These are phyloP conservation scores for Amphibalanus amphitrite DNA, from an alignment of 1,140 invertebrate genomes.

Conservation along the genomic window DNA sequence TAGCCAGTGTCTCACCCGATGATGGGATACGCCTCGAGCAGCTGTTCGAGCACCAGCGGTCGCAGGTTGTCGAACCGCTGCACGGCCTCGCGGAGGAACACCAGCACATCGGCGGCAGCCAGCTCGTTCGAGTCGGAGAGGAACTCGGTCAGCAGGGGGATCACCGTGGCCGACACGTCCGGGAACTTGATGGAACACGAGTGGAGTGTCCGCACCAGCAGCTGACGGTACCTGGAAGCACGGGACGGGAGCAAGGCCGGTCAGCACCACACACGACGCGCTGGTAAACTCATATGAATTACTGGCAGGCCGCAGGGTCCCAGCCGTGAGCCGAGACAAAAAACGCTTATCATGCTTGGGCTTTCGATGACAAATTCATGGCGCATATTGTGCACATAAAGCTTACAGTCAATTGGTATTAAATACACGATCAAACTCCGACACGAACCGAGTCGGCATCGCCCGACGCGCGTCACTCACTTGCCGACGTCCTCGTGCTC, in stretches of 20 bases:
- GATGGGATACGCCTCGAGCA: slow-evolving; percentile 60
- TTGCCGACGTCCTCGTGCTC: slow-evolving; percentile 91
- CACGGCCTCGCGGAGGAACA: slow-evolving; percentile 88
- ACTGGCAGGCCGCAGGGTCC: too few species aligned
- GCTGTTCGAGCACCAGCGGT: slow-evolving; percentile 57
- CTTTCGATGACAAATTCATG: too few species aligned
- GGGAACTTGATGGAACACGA: slow-evolving; percentile 94
- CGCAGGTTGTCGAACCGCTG: slow-evolving; percentile 68
- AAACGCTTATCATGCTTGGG: too few species aligned
- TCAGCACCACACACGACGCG: too few species aligned
- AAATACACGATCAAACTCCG: too few species aligned
- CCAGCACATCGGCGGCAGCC: slow-evolving; percentile 81
- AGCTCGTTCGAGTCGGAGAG: slow-evolving; percentile 86
- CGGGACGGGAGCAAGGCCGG: too few species aligned
- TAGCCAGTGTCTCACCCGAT: slow-evolving; percentile 36
- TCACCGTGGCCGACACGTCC: slow-evolving; percentile 82
- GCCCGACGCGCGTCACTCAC: slow-evolving; percentile 34
- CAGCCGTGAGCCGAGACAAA: too few species aligned
- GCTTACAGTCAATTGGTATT: not conserved
- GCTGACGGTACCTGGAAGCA: slow-evolving; percentile 64
- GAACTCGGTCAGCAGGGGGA: slow-evolving; percentile 89
- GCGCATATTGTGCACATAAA: too few species aligned
- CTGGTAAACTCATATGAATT: too few species aligned
- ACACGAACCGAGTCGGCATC: too few species aligned
- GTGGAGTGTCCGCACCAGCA: slow-evolving; percentile 87